A percentile compares a stretch with the other conserved stretches of the same genome.
These are phyloP conservation scores for Quadroppia sp. DNA, from an alignment of 2,888 invertebrate species.

Conservation along the genomic window DNA sequence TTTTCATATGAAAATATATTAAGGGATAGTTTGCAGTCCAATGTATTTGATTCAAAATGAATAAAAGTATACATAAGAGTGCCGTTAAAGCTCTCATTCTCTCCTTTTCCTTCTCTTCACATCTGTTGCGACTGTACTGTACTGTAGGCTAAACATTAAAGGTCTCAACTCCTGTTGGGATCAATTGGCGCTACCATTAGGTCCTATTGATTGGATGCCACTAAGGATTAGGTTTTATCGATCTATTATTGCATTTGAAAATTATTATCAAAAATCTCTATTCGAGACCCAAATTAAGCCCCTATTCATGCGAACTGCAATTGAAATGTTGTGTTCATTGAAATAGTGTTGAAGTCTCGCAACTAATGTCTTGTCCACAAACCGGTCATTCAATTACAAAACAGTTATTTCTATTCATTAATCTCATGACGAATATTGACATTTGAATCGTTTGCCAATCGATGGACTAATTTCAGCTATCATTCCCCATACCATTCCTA, in stretches of 20 bases:
- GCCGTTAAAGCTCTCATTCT: neutral
- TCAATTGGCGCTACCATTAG: conserved; percentile 36
- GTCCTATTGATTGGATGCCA: conserved; percentile 33
- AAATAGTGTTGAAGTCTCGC: conserved; percentile 15
- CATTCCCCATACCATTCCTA: neutral
- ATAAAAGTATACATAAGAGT: conserved; percentile 3
- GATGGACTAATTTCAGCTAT: neutral
- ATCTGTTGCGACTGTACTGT: conserved; percentile 38
- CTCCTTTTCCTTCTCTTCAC: conserved; percentile 14
- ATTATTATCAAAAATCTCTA: conserved; percentile 21
- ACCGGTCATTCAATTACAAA: conserved; percentile 17
- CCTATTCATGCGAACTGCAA: neutral
- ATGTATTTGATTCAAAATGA: neutral
- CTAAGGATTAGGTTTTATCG: conserved; percentile 36
- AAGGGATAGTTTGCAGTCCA: conserved; percentile 4
- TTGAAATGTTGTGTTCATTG: conserved; percentile 16
- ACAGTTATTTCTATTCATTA: conserved; percentile 2
- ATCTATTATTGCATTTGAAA: conserved; percentile 36
- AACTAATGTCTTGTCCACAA: neutral
- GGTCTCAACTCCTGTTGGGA: conserved; percentile 28
- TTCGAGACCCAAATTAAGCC: neutral
- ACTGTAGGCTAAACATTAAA: conserved; percentile 12
- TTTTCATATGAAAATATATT: conserved; percentile 14
- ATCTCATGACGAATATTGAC: conserved; percentile 17
- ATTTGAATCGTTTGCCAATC: neutral